A percentile compares a stretch with the other conserved stretches of the same genome.
Conservation (phyloP, 1,140 invertebrate species). For the Euwallacea fornicatus region DNA sequence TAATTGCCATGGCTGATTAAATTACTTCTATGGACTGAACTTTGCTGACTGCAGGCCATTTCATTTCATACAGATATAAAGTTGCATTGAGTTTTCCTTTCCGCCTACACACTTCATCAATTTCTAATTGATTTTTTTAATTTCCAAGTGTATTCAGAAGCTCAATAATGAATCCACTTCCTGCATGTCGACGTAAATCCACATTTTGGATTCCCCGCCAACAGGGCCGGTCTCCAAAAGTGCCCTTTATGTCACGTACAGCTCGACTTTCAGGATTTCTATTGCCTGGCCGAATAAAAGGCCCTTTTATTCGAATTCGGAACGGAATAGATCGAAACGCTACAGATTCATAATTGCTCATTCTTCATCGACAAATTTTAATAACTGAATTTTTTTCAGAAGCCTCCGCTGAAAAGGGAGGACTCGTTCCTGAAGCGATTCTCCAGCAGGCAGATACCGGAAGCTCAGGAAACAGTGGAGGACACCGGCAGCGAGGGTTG, state of each 20-base stretch:
- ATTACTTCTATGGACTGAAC: not conserved
- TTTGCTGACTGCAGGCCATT: too few species aligned
- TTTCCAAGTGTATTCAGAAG: too few species aligned
- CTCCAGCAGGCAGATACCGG: slow-evolving; percentile 86
- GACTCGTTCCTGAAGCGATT: slow-evolving; percentile 94
- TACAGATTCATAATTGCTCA: not conserved
- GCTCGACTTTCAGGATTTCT: not conserved
- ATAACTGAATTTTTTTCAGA: slow-evolving; percentile 54
- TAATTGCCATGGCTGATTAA: not conserved
- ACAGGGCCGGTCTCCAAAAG: not conserved
- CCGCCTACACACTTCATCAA: too few species aligned
- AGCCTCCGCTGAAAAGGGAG: slow-evolving; percentile 85
- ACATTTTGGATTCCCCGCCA: not conserved
- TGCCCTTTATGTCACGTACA: not conserved
- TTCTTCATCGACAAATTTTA: not conserved
- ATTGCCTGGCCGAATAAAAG: too few species aligned
- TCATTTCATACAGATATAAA: too few species aligned
- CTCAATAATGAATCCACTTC: too few species aligned
- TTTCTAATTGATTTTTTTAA: too few species aligned
- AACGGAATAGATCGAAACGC: too few species aligned
- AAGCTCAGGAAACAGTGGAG: slow-evolving; percentile 79
- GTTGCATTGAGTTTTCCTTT: too few species aligned
- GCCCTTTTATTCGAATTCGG: too few species aligned
- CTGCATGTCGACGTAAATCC: not conserved
- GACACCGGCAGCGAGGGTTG: slow-evolving; percentile 70